Conservation (phyloP, 2,888 invertebrate genomes). For the Cephalotes varians region DNA sequence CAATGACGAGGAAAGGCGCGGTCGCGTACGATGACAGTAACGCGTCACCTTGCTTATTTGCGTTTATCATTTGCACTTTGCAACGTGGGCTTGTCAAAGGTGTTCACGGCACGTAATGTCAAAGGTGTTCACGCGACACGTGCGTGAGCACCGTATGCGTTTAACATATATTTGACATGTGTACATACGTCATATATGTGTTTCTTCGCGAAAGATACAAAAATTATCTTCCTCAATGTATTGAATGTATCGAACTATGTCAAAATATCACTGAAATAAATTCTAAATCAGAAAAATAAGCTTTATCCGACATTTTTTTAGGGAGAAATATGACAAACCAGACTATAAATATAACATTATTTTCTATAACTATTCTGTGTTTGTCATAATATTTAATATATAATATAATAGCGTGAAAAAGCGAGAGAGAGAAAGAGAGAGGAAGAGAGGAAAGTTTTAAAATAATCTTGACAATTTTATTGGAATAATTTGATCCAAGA, state of each 20-base stretch:
- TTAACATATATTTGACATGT: background rate
- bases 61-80: constrained; percentile 23
- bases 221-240: no score
- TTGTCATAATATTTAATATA: no score
- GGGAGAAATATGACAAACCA: no score
- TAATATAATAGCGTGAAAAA: no score
- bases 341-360: no score
- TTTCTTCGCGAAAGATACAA: no score
- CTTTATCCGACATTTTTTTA: no score
- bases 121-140: constrained; percentile 26
- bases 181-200: background rate
- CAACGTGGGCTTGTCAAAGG: constrained; percentile 17
- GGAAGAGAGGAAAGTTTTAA: background rate
- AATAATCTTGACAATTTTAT: background rate
- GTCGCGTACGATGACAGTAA: constrained; percentile 39
- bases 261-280: no score
- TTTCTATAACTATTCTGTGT: no score
- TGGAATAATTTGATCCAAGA: background rate
- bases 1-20: constrained; percentile 52
- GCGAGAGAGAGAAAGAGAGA: no score
- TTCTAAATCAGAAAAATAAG: no score
- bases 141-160: background rate
- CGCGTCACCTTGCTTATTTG: constrained; percentile 24
- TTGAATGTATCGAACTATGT: no score
- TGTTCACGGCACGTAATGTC: constrained; percentile 8